Evolutionary conservation across 2,888 invertebrate species (phyloP), one percentile per base, ranked within the genome.

Genomic region (Euplagia quadripunctaria): DNA sequence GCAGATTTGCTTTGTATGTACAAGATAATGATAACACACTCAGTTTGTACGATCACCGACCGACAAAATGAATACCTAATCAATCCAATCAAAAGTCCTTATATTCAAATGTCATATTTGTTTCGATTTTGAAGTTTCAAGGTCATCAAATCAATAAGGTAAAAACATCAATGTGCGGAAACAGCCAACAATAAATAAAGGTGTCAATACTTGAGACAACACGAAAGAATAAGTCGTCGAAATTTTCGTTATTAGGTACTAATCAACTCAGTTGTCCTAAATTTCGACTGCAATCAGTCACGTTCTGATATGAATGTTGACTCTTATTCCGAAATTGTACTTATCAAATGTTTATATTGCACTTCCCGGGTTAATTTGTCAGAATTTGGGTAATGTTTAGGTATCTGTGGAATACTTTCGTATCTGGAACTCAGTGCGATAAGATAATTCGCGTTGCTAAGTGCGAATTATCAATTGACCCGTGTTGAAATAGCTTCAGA

Each of bases 381-480:
- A 71, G 73, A 76, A 73, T 74, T 79, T 71, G 80, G 82, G 78
- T 79, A 82, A 70, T 74, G 71, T 78, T 83, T 82, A 74, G 41
- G 41, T 68, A 82, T 82, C 71, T 68, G 63, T 77, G 74, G 70
- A 71, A 77, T 83, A 82, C 86, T 88, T 87, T 80, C 82, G 79
- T 82, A 80, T 82, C 83, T 73, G 74, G 77, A 84, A 84, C 83
- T 81, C 72, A 76, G 73, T 82, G 72, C 75, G 87, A 88, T 88
- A 87, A 88, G 88, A 88, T 88, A 87, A 82, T 78, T 72, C 70
- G 84, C 84, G 84, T 85, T 86, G 90, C 86, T 84, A 85, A 80
- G 80, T 79, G 79, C 73, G 71, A 8, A 20, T 69, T 84, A 83
- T 86, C 84, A 78, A 80, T 68, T 86, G 87, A 82, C 82, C 85